Percentiles rank a stretch among this genome's conserved stretches.
Conservation (phyloP, 2,113 vertebrate genomes). For the Agapornis roseicollis region DNA sequence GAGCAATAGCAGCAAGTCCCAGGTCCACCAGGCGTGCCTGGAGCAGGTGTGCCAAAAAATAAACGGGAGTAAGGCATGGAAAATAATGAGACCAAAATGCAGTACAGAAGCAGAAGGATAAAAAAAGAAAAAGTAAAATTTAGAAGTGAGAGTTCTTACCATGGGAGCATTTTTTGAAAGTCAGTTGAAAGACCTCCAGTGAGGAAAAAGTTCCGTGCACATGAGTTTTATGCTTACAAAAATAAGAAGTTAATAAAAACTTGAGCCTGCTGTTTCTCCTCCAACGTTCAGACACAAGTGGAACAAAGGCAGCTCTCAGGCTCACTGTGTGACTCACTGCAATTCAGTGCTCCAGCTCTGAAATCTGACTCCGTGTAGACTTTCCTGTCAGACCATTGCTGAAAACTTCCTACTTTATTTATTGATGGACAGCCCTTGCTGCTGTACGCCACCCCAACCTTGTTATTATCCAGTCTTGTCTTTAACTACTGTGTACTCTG, state of each 20-base stretch:
- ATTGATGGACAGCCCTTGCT: background rate
- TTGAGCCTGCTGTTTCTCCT: slow-evolving; percentile 56
- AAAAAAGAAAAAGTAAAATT: background rate
- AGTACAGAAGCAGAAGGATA: background rate
- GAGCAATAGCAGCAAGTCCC: slow-evolving; percentile 39
- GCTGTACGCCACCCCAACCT: background rate
- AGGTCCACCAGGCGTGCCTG: slow-evolving; percentile 49
- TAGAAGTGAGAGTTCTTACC: slow-evolving; percentile 51
- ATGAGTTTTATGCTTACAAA: slow-evolving; percentile 14
- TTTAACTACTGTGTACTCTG: background rate
- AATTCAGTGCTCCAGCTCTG: slow-evolving; percentile 56
- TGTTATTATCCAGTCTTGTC: background rate
- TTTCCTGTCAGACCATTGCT: slow-evolving; percentile 42
- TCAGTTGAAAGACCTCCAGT: background rate
- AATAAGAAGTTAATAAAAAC: slow-evolving; percentile 29
- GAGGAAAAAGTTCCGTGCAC: background rate
- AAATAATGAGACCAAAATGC: background rate
- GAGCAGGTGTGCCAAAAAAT: slow-evolving; percentile 24
- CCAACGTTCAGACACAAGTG: slow-evolving; percentile 57
- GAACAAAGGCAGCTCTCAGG: slow-evolving; percentile 75
- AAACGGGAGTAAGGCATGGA: rapidly evolving
- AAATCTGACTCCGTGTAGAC: slow-evolving; percentile 66
- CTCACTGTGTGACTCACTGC: slow-evolving; percentile 69
- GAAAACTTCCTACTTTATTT: slow-evolving; percentile 35
- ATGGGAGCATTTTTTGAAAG: slow-evolving; percentile 54